These are phyloP conservation scores for Sinocyclocheilus maitianheensis DNA, from an alignment of 2,113 vertebrate genomes.

Conservation along the genomic window DNA sequence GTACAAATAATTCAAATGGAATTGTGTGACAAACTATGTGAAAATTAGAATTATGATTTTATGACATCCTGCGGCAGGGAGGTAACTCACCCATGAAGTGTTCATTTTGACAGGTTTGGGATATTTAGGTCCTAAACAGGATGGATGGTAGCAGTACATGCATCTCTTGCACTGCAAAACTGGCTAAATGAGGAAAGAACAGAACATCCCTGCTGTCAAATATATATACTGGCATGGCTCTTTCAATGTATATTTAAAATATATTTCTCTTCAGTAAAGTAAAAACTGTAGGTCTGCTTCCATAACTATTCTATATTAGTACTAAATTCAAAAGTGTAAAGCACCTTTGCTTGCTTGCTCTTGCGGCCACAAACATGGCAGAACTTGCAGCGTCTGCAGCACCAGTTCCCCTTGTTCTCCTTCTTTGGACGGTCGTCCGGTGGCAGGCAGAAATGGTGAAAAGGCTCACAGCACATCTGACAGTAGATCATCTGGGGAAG, in stretches of 20 bases:
- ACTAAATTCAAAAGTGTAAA: neutral
- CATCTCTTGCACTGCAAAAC: constrained; percentile 87
- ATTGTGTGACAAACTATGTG: neutral
- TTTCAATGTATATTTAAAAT: neutral
- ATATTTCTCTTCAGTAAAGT: neutral
- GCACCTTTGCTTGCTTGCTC: constrained; percentile 83
- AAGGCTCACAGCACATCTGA: constrained; percentile 92
- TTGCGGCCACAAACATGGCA: constrained; percentile 88
- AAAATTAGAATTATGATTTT: neutral
- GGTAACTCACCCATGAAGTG: constrained; percentile 81
- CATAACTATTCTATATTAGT: neutral
- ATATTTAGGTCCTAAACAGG: constrained; percentile 88
- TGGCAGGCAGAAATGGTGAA: constrained; percentile 88
- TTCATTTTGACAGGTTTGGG: constrained; percentile 82
- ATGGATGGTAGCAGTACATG: constrained; percentile 85
- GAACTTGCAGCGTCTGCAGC: constrained; percentile 89
- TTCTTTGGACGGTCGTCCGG: constrained; percentile 80
- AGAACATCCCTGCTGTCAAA: neutral
- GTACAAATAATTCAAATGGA: neutral
- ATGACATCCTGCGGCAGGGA: neutral
- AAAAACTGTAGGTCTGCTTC: neutral
- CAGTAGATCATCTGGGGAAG: constrained; percentile 83
- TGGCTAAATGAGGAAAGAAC: constrained; percentile 69
- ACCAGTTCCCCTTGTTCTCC: constrained; percentile 87
- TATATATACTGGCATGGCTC: neutral